Evolutionary conservation across 2,888 invertebrate species (phyloP).

Genomic region (Rhimphoctona megacephalus): DNA sequence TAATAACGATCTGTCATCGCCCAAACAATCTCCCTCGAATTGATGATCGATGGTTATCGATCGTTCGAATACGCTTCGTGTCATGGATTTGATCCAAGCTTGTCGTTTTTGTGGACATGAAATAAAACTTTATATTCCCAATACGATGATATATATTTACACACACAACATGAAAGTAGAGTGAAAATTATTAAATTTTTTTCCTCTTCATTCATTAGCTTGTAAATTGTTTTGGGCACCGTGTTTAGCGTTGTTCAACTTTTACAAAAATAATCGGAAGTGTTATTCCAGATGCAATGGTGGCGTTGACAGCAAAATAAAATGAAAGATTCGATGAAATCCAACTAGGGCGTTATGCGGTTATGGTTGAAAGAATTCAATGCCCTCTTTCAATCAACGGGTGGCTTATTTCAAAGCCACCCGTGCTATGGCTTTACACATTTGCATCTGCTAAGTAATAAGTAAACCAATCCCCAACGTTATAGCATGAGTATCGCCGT

Average conservation of each 20-base stretch:
- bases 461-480: constrained; percentile 79
- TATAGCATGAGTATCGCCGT: constrained; percentile 34
- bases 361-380: constrained; percentile 40
- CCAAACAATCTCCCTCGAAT: background rate
- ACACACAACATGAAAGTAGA: background rate
- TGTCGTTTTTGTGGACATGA: too few relatives aligned
- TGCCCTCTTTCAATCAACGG: constrained; percentile 72
- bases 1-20: background rate
- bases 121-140: too few relatives aligned
- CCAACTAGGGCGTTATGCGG: background rate
- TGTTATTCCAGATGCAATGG: background rate
- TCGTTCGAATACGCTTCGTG: too few relatives aligned
- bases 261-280: background rate
- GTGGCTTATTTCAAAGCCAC: constrained; percentile 77
- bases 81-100: too few relatives aligned
- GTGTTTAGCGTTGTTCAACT: background rate
- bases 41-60: background rate
- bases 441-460: constrained; percentile 85
- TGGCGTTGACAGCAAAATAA: background rate
- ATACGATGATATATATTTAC: background rate
- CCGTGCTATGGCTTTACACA: constrained; percentile 70
- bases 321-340: constrained; percentile 1
- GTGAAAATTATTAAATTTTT: background rate
- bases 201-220: background rate
- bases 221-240: background rate